Conservation (phyloP, 2,888 invertebrate genomes). For the Plebejus melissa region DNA sequence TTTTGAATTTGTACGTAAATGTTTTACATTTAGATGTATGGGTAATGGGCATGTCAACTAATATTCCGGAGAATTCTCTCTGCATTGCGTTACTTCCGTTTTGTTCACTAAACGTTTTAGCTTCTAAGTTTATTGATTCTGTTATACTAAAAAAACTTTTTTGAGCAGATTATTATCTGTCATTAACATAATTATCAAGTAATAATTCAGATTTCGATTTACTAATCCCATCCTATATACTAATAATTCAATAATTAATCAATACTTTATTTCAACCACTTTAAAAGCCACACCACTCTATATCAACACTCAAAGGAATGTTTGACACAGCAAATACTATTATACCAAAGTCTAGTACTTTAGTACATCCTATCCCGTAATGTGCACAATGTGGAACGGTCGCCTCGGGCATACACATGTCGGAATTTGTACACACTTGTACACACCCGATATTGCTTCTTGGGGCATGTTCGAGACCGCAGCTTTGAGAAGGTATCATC, state of each 20-base stretch:
- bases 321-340: not conserved
- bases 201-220: too few relatives aligned
- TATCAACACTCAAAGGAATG: not conserved
- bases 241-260: too few relatives aligned
- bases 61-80: not conserved
- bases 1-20: slow-evolving; percentile 24
- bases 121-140: not conserved
- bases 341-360: not conserved
- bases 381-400: not conserved
- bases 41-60: slow-evolving; percentile 8
- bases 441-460: slow-evolving; percentile 21
- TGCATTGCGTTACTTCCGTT: not conserved
- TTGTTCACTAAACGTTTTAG: not conserved
- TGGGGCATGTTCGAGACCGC: slow-evolving; percentile 6
- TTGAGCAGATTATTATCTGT: not conserved
- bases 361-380: slow-evolving; percentile 1
- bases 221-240: too few relatives aligned
- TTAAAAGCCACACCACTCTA: not conserved
- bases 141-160: not conserved
- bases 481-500: slow-evolving; percentile 16
- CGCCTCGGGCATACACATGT: slow-evolving; percentile 13
- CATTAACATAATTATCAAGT: too few relatives aligned
- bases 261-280: not conserved
- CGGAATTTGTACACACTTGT: slow-evolving; percentile 10
- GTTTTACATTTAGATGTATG: slow-evolving; percentile 21